Percentiles rank a stretch among this genome's conserved stretches.
These are phyloP conservation scores for Tapera naevia DNA, from an alignment of 2,797 vertebrate species.

Conservation along the genomic window DNA sequence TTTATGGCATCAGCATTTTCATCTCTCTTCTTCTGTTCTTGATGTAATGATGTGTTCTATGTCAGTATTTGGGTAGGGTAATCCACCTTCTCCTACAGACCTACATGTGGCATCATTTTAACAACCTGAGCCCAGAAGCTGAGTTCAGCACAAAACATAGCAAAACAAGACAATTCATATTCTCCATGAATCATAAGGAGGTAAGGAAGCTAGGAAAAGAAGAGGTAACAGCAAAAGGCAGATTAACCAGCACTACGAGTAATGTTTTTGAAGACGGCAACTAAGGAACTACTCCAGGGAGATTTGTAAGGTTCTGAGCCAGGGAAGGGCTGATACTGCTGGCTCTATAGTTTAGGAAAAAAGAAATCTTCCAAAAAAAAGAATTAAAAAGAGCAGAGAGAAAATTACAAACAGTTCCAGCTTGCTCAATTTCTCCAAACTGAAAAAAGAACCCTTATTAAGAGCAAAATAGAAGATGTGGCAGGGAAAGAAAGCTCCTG, in stretches of 20 bases:
- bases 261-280: not conserved
- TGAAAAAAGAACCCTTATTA: not conserved
- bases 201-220: not conserved
- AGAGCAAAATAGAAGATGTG: not conserved
- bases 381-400: not conserved
- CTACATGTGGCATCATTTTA: not conserved
- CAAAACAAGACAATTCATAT: not conserved
- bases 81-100: not conserved
- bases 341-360: not conserved
- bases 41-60: not conserved
- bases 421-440: not conserved
- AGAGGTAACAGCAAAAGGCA: not conserved
- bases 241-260: not conserved
- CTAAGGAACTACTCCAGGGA: not conserved
- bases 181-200: fast-evolving
- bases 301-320: not conserved
- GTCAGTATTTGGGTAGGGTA: not conserved
- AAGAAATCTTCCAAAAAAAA: not conserved
- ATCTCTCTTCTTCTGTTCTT: not conserved
- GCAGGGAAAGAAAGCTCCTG: not conserved
- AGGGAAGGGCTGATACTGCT: not conserved
- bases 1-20: not conserved
- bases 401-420: not conserved
- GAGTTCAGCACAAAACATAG: not conserved
- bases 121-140: not conserved